A percentile compares a stretch with the other conserved stretches of the same genome.
These are phyloP conservation scores for Helicoverpa armigera DNA, from an alignment of 1,140 invertebrate species.

Conservation along the genomic window DNA sequence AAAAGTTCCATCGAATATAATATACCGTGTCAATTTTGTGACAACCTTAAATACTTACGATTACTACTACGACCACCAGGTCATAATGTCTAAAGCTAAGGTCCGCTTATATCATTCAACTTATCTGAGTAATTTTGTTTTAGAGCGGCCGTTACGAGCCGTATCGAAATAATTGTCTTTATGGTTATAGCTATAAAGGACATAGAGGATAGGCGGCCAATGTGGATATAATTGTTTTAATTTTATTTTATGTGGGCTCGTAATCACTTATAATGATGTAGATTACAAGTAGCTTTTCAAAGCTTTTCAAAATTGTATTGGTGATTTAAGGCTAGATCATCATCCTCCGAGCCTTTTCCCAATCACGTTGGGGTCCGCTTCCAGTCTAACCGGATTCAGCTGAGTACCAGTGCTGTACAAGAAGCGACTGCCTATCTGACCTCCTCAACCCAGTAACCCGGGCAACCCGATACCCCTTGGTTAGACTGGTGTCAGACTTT, in stretches of 20 bases:
- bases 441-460: too few species aligned
- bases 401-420: too few species aligned
- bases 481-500: too few species aligned
- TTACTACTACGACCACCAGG: slow-evolving; percentile 4
- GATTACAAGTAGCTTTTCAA: slow-evolving; percentile 16
- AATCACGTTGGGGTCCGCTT: too few species aligned
- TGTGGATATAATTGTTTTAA: slow-evolving; percentile 12
- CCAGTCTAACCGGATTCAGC: too few species aligned
- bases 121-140: slow-evolving; percentile 35
- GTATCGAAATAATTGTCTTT: slow-evolving; percentile 40
- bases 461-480: too few species aligned
- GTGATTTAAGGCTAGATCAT: too few species aligned
- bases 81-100: not conserved
- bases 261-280: slow-evolving; percentile 19
- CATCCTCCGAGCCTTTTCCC: too few species aligned
- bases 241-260: slow-evolving; percentile 13
- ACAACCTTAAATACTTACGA: not conserved
- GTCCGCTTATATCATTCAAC: slow-evolving; percentile 31
- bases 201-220: slow-evolving; percentile 4
- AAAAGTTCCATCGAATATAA: too few species aligned
- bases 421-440: too few species aligned
- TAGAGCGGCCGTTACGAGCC: slow-evolving; percentile 31
- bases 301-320: too few species aligned
- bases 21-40: not conserved
- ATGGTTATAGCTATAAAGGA: slow-evolving; percentile 35